Conservation (phyloP, 2,888 invertebrate species). For the Tryphoninae sp. region DNA sequence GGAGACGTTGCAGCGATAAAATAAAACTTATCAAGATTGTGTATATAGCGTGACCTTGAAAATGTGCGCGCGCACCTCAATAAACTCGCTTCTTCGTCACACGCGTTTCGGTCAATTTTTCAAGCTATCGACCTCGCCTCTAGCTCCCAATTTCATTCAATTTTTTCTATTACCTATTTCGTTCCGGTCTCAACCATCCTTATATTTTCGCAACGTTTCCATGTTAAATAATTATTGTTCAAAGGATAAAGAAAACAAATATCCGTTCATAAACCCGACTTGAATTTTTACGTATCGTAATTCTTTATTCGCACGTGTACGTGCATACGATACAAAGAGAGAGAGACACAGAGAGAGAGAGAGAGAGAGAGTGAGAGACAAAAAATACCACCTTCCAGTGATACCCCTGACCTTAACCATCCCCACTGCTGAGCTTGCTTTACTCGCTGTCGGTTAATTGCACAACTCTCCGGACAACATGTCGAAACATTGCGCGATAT, state of each 20-base stretch:
- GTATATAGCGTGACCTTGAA: background rate
- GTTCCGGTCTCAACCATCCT: background rate
- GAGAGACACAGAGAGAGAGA: slow-evolving; percentile 3
- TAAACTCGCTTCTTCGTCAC: background rate
- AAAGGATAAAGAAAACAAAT: background rate
- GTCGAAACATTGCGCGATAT: slow-evolving; percentile 73
- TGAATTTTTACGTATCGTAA: background rate
- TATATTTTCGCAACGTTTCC: too few relatives aligned
- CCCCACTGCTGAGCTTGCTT: slow-evolving; percentile 59
- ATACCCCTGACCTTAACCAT: slow-evolving; percentile 79
- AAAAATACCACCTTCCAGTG: slow-evolving; percentile 64
- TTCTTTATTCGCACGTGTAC: slow-evolving; percentile 19
- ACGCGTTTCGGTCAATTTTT: background rate
- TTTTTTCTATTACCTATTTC: background rate
- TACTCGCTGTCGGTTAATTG: slow-evolving; percentile 71
- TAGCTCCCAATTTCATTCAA: background rate
- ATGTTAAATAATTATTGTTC: too few relatives aligned
- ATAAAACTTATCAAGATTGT: background rate
- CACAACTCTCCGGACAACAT: slow-evolving; percentile 72
- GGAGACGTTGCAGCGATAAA: background rate
- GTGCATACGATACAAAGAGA: slow-evolving; percentile 1
- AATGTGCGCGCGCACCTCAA: background rate
- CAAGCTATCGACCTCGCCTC: background rate
- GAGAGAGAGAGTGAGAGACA: background rate
- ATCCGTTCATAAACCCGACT: background rate